phyloP scores from a whole-genome alignment of 2,113 vertebrate species.

The Oostethus manadensis region DNA sequence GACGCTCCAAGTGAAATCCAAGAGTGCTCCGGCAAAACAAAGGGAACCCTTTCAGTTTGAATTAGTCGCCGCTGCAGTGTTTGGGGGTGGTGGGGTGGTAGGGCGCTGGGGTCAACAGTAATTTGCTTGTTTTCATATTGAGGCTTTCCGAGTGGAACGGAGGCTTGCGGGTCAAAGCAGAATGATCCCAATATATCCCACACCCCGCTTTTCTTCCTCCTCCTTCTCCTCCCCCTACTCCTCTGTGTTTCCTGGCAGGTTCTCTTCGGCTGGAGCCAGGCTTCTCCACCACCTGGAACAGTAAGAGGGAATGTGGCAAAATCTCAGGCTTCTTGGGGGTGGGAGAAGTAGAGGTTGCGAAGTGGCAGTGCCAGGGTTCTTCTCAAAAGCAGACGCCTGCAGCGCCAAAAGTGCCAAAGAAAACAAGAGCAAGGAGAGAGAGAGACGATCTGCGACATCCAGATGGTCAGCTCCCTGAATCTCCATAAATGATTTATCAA shows the following conservation, averaged over 20 bases:
- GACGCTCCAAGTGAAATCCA: background rate
- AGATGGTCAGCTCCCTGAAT: conserved; percentile 62
- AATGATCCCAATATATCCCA: conserved; percentile 47
- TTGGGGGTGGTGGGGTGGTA: conserved; percentile 37
- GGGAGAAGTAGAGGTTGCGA: no score
- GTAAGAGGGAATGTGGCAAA: no score
- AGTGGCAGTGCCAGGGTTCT: conserved; percentile 28
- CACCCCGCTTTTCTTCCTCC: no score
- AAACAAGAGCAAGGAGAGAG: conserved; percentile 35
- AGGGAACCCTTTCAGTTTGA: conserved; percentile 64
- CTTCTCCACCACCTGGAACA: background rate
- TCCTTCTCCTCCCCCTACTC: conserved; percentile 6
- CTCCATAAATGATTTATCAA: conserved; percentile 52
- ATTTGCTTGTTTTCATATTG: conserved; percentile 68
- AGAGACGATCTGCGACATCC: conserved; percentile 38
- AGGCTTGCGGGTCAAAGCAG: conserved; percentile 65
- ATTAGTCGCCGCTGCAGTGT: conserved; percentile 66
- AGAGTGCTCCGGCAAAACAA: conserved; percentile 23
- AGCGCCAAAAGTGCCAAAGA: conserved; percentile 39
- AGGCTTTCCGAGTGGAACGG: conserved; percentile 11
- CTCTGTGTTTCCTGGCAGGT: background rate
- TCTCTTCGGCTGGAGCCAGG: background rate
- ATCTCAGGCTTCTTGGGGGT: no score
- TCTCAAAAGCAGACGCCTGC: conserved; percentile 42
- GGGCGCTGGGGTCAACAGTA: conserved; percentile 63